phyloP scores from a whole-genome alignment of 2,113 vertebrate genomes.

The Tetraodon nigroviridis region DNA sequence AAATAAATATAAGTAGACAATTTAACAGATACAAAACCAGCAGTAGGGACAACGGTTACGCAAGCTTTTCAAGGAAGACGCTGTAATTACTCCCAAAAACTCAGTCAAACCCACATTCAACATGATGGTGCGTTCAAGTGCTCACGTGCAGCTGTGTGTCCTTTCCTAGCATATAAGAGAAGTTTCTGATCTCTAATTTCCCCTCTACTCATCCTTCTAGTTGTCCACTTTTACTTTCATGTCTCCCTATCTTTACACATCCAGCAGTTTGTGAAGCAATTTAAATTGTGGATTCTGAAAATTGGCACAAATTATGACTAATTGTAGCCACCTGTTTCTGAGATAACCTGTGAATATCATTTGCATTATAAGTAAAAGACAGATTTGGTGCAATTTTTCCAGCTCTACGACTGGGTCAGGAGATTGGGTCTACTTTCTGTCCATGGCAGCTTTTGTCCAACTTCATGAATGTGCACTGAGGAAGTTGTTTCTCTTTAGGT shows the following conservation, averaged over 20 bases:
- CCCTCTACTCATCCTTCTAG: too few relatives aligned
- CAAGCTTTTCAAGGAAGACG: conserved; percentile 44
- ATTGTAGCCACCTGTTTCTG: conserved; percentile 82
- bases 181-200: too few relatives aligned
- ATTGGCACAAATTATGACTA: conserved; percentile 78
- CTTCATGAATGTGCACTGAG: background rate
- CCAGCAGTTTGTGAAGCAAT: conserved; percentile 55
- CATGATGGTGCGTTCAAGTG: too few relatives aligned
- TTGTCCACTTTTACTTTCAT: too few relatives aligned
- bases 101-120: conserved; percentile 27
- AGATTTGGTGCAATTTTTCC: conserved; percentile 32
- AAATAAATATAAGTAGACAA: too few relatives aligned
- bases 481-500: background rate
- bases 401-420: conserved; percentile 4
- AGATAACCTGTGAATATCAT: conserved; percentile 77
- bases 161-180: too few relatives aligned
- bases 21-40: conserved; percentile 30
- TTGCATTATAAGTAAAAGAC: conserved; percentile 65
- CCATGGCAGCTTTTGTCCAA: background rate
- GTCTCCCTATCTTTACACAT: conserved; percentile 24
- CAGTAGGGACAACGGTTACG: conserved; percentile 38
- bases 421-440: background rate
- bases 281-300: conserved; percentile 78
- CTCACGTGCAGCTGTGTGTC: too few relatives aligned
- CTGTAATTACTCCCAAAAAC: conserved; percentile 49